Evolutionary conservation across 35 echinoderm and acorn worm genomes (phyloP).

Genomic region (Amphiura filiformis): DNA sequence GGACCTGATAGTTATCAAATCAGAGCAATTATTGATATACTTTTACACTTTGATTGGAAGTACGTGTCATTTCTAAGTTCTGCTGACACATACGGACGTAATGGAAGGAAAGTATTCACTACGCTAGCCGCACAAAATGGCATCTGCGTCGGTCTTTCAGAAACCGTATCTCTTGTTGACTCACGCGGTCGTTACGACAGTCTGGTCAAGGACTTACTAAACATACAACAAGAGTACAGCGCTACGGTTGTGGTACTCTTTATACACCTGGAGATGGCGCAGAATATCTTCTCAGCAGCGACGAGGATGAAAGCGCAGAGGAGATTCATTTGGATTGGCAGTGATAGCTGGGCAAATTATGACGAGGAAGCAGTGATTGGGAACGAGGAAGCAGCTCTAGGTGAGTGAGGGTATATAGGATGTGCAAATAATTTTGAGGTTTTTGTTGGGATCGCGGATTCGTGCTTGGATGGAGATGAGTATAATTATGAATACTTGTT

Average conservation of each 20-base stretch:
- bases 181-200: background rate
- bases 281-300: slow-evolving; percentile 46
- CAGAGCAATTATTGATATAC: slow-evolving; percentile 76
- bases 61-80: slow-evolving; percentile 87
- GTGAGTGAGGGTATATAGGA: too few relatives aligned
- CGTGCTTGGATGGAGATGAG: too few relatives aligned
- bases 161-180: slow-evolving; percentile 9
- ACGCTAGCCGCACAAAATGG: slow-evolving; percentile 6
- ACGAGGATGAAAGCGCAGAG: slow-evolving; percentile 12
- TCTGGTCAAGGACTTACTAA: slow-evolving; percentile 39
- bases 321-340: slow-evolving; percentile 88
- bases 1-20: slow-evolving; percentile 77
- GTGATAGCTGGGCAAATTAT: slow-evolving; percentile 94
- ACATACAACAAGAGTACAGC: slow-evolving; percentile 35
- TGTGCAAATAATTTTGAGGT: too few relatives aligned
- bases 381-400: slow-evolving; percentile 41
- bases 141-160: slow-evolving; percentile 64
- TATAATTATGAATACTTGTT: too few relatives aligned
- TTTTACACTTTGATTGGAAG: slow-evolving; percentile 70
- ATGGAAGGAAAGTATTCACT: slow-evolving; percentile 64
- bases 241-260: slow-evolving; percentile 79
- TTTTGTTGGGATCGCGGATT: too few relatives aligned
- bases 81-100: slow-evolving; percentile 84
- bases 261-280: slow-evolving; percentile 59
- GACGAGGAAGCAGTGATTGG: slow-evolving; percentile 38